Evolutionary conservation across 2,888 invertebrate species (phyloP).

Genomic region (Frankliniella fusca): DNA sequence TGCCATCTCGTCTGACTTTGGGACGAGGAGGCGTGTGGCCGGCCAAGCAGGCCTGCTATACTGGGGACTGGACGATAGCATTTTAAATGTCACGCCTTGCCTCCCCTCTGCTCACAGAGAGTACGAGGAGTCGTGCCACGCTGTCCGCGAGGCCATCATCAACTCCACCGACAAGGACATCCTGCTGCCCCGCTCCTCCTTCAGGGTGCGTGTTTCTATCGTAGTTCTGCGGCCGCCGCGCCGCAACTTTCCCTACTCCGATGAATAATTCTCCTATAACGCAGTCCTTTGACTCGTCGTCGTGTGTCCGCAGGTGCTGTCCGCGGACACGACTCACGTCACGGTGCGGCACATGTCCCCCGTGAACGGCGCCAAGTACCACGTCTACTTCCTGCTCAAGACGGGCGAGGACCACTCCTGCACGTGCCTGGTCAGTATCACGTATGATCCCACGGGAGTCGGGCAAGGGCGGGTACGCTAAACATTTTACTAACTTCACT

Average conservation of each 20-base stretch:
- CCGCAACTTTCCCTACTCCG: neutral
- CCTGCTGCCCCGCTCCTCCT: neutral
- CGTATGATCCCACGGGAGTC: no score
- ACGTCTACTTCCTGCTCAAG: neutral
- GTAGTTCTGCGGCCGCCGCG: no score
- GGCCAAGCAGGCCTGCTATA: no score
- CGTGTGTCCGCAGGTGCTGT: slow-evolving; percentile 2
- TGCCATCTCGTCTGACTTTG: no score
- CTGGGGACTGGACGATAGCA: no score
- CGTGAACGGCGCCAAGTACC: neutral
- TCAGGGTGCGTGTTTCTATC: neutral
- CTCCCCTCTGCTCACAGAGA: neutral
- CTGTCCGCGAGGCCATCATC: neutral
- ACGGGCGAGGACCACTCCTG: neutral
- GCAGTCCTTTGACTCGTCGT: no score
- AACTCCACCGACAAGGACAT: neutral
- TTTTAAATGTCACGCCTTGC: no score
- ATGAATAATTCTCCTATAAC: no score
- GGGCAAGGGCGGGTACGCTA: no score
- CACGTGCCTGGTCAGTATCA: neutral
- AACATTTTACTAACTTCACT: no score
- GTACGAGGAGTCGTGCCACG: neutral
- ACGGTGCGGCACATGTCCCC: neutral
- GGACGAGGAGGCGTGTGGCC: no score
- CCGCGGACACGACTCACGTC: neutral